These are phyloP conservation scores for Ictidomys tridecemlineatus DNA, from an alignment of 2,113 vertebrate genomes.

Conservation along the genomic window DNA sequence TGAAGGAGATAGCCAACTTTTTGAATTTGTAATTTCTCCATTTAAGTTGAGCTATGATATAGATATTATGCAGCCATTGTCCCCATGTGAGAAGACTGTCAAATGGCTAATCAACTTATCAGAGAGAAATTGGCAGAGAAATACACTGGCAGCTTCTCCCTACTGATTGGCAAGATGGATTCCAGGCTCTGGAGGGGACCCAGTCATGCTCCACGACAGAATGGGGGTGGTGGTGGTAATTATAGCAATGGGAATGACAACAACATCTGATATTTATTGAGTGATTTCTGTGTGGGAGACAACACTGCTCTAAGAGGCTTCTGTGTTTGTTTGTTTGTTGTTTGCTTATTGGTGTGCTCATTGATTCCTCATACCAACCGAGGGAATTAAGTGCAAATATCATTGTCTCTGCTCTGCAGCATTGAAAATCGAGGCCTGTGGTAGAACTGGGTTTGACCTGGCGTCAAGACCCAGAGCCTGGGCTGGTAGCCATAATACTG, in stretches of 20 bases:
- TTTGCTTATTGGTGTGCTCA: fast-evolving
- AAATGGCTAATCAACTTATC: background rate
- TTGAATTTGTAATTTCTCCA: background rate
- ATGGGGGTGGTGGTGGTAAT: fast-evolving
- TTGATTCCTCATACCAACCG: background rate
- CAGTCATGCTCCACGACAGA: fast-evolving
- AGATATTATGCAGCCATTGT: fast-evolving
- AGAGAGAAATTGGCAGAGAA: background rate
- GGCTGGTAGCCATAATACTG: fast-evolving
- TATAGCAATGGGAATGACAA: fast-evolving
- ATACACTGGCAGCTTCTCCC: fast-evolving
- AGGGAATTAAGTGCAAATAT: fast-evolving
- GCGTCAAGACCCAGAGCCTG: fast-evolving
- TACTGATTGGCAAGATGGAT: background rate
- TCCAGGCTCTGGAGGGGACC: background rate
- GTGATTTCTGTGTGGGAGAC: background rate
- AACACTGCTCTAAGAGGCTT: fast-evolving
- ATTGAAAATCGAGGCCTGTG: background rate
- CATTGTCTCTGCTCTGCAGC: background rate
- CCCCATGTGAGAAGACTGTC: background rate
- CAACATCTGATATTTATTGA: fast-evolving
- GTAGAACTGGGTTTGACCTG: background rate
- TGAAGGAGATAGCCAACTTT: background rate
- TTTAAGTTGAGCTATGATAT: background rate
- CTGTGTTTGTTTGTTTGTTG: fast-evolving